Conservation (phyloP, 2,888 invertebrate genomes). For the Coelopa pilipes region DNA sequence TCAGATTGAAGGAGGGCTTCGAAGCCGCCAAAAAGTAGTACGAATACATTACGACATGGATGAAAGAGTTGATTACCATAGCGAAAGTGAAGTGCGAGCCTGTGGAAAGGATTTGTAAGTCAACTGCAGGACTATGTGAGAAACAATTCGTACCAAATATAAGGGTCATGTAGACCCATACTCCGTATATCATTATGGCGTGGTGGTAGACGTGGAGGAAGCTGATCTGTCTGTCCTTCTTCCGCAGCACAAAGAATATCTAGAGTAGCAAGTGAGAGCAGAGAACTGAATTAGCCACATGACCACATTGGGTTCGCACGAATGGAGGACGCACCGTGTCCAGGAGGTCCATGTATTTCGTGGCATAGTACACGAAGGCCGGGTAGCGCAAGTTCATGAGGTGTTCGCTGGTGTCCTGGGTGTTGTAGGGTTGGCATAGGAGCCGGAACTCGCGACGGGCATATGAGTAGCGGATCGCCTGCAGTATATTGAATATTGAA, state of each 20-base stretch:
- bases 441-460: constrained; percentile 43
- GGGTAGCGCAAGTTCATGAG: constrained; percentile 65
- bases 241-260: constrained; percentile 78
- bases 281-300: neutral
- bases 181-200: constrained; percentile 75
- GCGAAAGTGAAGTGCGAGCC: constrained; percentile 76
- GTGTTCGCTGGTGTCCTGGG: constrained; percentile 34
- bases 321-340: constrained; percentile 70
- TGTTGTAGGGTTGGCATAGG: constrained; percentile 44
- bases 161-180: constrained; percentile 71
- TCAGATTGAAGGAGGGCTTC: constrained; percentile 70
- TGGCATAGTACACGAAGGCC: constrained; percentile 72
- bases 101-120: constrained; percentile 49
- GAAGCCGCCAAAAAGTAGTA: constrained; percentile 80
- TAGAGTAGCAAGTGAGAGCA: constrained; percentile 73
- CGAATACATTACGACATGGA: constrained; percentile 83
- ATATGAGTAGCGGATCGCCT: constrained; percentile 43
- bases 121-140: neutral
- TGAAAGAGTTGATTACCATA: constrained; percentile 77
- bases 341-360: constrained; percentile 74
- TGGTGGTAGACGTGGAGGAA: constrained; percentile 88
- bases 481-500: neutral
- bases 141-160: constrained; percentile 67
- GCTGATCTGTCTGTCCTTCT: constrained; percentile 79
- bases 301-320: neutral